These are phyloP conservation scores for Molossus alvarezi DNA, from an alignment of 2,797 vertebrate species.

Conservation along the genomic window DNA sequence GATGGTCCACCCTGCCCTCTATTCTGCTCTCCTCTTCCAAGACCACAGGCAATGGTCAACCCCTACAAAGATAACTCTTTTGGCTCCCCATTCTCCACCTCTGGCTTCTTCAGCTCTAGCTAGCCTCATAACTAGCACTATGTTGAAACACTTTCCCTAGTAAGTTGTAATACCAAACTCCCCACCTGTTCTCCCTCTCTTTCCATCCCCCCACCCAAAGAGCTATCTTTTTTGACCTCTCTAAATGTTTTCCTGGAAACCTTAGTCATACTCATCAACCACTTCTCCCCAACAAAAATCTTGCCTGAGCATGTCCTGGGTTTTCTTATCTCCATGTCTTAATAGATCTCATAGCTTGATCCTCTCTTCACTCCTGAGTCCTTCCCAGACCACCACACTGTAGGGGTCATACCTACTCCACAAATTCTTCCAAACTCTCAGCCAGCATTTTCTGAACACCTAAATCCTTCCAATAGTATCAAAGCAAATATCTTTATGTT, in stretches of 20 bases:
- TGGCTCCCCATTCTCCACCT: neutral
- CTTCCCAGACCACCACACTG: neutral
- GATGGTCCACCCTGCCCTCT: neutral
- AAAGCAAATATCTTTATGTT: neutral
- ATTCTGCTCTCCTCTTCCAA: neutral
- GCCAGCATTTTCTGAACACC: neutral
- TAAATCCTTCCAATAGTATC: neutral
- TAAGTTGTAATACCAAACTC: neutral
- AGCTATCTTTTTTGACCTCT: neutral
- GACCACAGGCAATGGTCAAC: neutral
- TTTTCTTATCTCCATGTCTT: neutral
- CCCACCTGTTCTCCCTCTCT: neutral
- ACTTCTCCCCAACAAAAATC: neutral
- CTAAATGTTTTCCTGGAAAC: neutral
- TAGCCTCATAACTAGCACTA: neutral
- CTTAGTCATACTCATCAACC: neutral
- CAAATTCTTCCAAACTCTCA: slow-evolving; percentile 15
- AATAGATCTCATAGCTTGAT: neutral
- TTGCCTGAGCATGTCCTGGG: neutral
- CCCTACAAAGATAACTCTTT: neutral
- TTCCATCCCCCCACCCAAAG: neutral
- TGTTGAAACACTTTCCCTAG: neutral
- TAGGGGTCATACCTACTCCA: neutral
- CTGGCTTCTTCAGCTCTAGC: slow-evolving; percentile 5
- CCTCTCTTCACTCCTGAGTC: neutral